Evolutionary conservation across 1,140 invertebrate genomes (phyloP).

Genomic region (Rhagoletis pomonella): DNA sequence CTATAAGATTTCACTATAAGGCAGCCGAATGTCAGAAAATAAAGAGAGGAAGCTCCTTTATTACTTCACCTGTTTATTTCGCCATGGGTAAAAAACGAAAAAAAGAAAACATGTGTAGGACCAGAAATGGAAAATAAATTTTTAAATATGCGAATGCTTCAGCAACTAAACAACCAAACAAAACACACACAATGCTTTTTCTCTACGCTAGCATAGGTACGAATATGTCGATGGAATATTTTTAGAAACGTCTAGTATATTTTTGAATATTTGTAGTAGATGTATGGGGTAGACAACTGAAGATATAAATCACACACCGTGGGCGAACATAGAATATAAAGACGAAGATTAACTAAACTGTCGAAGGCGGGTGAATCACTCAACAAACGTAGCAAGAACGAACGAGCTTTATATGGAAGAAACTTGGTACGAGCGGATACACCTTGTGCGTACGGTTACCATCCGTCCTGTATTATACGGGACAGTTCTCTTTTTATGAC

Average conservation of each 20-base stretch:
- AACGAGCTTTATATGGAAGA: constrained; percentile 27
- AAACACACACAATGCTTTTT: neutral
- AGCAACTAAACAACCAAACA: neutral
- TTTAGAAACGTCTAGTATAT: constrained; percentile 32
- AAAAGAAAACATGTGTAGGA: too few relatives aligned
- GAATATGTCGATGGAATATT: constrained; percentile 10
- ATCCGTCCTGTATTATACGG: too few relatives aligned
- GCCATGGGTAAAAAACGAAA: too few relatives aligned
- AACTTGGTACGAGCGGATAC: neutral
- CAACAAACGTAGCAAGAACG: neutral
- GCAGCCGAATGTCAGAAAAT: too few relatives aligned
- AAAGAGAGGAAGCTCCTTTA: too few relatives aligned
- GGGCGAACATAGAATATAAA: neutral
- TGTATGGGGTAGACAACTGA: neutral
- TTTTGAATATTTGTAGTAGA: neutral
- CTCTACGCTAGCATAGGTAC: neutral
- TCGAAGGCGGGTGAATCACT: constrained; percentile 14
- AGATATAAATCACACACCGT: constrained; percentile 10
- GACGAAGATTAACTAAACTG: neutral
- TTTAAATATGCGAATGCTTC: neutral
- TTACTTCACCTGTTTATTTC: too few relatives aligned
- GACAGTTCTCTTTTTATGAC: too few relatives aligned
- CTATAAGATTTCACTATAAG: too few relatives aligned
- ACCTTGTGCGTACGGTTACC: too few relatives aligned
- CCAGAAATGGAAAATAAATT: constrained; percentile 38